Conservation (phyloP, 1,140 invertebrate genomes). For the Papilio aristodemus region DNA sequence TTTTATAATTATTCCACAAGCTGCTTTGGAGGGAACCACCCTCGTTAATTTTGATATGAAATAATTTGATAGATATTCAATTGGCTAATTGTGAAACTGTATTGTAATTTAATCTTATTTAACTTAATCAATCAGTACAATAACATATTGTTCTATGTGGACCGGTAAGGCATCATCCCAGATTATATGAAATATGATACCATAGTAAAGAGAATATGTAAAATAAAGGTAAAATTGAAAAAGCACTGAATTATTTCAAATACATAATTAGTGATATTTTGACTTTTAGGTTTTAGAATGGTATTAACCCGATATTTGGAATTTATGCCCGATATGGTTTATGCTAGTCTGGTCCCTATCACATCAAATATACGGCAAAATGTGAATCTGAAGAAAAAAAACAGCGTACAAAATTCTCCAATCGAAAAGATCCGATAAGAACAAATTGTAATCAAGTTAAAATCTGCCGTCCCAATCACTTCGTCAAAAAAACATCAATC, state of each 20-base stretch:
- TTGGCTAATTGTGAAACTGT: neutral
- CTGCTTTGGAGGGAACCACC: neutral
- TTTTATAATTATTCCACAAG: neutral
- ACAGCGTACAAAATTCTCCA: neutral
- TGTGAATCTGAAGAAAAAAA: too few species aligned
- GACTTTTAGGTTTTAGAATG: too few species aligned
- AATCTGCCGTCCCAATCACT: constrained; percentile 23
- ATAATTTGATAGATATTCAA: neutral
- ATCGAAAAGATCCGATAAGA: neutral
- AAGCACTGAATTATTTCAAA: too few species aligned
- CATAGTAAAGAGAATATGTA: neutral
- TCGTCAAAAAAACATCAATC: constrained; percentile 28
- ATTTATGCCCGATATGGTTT: too few species aligned
- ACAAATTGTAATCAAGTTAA: constrained; percentile 33
- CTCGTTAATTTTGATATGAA: constrained; percentile 1
- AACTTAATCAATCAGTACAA: neutral
- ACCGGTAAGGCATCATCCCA: neutral
- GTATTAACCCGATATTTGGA: too few species aligned
- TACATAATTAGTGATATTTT: too few species aligned
- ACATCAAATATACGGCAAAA: too few species aligned
- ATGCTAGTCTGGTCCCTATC: too few species aligned
- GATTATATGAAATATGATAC: constrained; percentile 4
- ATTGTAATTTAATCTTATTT: constrained; percentile 11
- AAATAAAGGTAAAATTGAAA: neutral
- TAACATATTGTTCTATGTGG: neutral